phyloP scores from a whole-genome alignment of 2,113 vertebrate species.

The Athene cunicularia region DNA sequence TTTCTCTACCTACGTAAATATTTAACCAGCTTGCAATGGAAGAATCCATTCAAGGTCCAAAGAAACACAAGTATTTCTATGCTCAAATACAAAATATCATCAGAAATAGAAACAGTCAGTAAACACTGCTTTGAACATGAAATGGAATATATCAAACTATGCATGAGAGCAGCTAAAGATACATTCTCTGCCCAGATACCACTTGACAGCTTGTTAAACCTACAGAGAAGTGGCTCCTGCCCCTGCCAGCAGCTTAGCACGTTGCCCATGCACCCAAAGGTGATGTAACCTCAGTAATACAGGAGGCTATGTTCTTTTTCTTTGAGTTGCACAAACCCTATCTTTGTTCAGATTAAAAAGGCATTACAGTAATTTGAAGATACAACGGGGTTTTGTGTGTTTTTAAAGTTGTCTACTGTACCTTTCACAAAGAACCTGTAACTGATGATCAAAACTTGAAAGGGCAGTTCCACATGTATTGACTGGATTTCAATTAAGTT shows the following conservation, averaged over 20 bases:
- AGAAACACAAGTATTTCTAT: neutral
- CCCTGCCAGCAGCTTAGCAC: neutral
- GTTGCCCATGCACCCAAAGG: neutral
- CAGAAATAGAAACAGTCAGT: neutral
- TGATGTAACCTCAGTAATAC: neutral
- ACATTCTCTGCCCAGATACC: neutral
- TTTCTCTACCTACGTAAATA: neutral
- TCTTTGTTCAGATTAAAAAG: neutral
- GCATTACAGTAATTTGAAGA: neutral
- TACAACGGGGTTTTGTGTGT: rapidly evolving
- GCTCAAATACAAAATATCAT: neutral
- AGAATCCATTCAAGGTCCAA: neutral
- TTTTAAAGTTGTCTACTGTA: neutral
- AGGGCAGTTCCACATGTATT: neutral
- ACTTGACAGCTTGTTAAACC: neutral
- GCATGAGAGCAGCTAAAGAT: neutral
- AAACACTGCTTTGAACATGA: neutral
- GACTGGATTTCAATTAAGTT: neutral
- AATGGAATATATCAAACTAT: neutral
- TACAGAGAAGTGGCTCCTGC: neutral
- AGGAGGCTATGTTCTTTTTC: neutral
- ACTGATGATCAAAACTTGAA: neutral
- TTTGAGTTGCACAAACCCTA: neutral
- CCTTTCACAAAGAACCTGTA: neutral
- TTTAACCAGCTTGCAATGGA: neutral